Evolutionary conservation across 2,888 invertebrate genomes (phyloP), one percentile per base, ranked within the genome.

Genomic region (Acanthosepion lycidas): DNA sequence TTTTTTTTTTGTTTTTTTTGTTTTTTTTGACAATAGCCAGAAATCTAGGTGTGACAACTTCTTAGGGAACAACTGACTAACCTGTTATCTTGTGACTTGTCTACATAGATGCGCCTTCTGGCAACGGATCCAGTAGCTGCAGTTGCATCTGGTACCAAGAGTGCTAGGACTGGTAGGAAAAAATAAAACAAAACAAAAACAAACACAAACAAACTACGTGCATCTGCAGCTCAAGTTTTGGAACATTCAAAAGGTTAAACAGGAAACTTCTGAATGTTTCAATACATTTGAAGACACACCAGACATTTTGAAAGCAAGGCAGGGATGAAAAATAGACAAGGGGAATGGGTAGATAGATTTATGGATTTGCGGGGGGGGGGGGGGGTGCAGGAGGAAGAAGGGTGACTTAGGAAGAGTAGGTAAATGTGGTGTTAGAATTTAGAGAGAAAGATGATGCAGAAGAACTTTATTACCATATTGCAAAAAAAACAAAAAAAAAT

Each of bases 11-110:
- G n/a, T 59, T 3, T 55, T 20, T 20, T 20, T 78, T n/a, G n/a
- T 20, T 55, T 20, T 20, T 20, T 78, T n/a, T 78, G n/a, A 5
- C n/a, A 78, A 78, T 78, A 15, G n/a, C 78, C 12, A 78, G n/a
- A 78, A 15, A n/a, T 12, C 9, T 78, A 23, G n/a, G 78, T 12
- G 78, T 78, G 78, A 78, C 78, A 78, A 78, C 78, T 78, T 78
- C 78, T 78, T n/a, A 78, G 78, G 78, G 78, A 78, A 78, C 33
- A 78, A 78, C 78, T 78, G 78, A 78, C 78, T 78, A 78, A 78
- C 78, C 78, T 78, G 78, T 78, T 15, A 78, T 78, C 78, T 78
- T 78, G 78, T 78, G 78, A 78, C n/a, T 78, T 78, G n/a, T 78
- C 78, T 78, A 78, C n/a, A 78, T 78, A n/a, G n/a, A 78, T n/a